These are phyloP conservation scores for Spheniscus humboldti DNA, from an alignment of 2,797 vertebrate genomes.

Conservation along the genomic window DNA sequence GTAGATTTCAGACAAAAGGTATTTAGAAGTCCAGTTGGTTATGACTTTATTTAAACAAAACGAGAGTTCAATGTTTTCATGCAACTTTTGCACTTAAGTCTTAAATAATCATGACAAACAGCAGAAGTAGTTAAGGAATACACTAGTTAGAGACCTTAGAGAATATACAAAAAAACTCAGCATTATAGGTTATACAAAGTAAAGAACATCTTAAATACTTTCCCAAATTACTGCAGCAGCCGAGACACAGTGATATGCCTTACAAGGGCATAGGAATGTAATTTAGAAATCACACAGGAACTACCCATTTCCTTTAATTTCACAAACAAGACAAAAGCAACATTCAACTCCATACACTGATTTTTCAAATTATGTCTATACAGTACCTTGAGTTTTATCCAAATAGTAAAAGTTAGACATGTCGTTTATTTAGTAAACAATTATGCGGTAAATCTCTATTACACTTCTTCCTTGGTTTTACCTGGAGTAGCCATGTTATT, in stretches of 20 bases:
- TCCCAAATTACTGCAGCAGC: slow-evolving; percentile 81
- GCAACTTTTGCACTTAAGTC: slow-evolving; percentile 63
- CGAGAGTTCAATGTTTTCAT: slow-evolving; percentile 64
- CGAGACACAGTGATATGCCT: slow-evolving; percentile 74
- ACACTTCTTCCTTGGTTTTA: slow-evolving; percentile 73
- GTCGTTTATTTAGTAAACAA: slow-evolving; percentile 87
- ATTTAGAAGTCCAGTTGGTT: slow-evolving; percentile 60
- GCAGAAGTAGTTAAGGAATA: slow-evolving; percentile 59
- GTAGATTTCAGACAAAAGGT: slow-evolving; percentile 60
- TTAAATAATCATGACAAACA: slow-evolving; percentile 73
- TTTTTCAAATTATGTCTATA: slow-evolving; percentile 72
- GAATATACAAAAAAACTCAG: slow-evolving; percentile 69
- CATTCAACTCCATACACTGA: slow-evolving; percentile 68
- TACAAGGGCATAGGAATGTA: slow-evolving; percentile 82
- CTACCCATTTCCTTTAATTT: slow-evolving; percentile 71
- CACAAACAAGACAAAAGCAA: slow-evolving; percentile 75
- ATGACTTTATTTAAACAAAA: slow-evolving; percentile 72
- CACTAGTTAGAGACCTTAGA: slow-evolving; percentile 47
- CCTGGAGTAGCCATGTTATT: slow-evolving; percentile 86
- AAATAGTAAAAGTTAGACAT: slow-evolving; percentile 73
- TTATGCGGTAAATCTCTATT: slow-evolving; percentile 80
- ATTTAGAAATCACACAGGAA: slow-evolving; percentile 80
- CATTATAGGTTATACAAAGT: slow-evolving; percentile 65
- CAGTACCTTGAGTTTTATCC: slow-evolving; percentile 84
- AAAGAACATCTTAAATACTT: slow-evolving; percentile 65